Base-by-base conservation (phyloP, 2,888 invertebrate genomes). In the Lydus trimaculatus region DNA sequence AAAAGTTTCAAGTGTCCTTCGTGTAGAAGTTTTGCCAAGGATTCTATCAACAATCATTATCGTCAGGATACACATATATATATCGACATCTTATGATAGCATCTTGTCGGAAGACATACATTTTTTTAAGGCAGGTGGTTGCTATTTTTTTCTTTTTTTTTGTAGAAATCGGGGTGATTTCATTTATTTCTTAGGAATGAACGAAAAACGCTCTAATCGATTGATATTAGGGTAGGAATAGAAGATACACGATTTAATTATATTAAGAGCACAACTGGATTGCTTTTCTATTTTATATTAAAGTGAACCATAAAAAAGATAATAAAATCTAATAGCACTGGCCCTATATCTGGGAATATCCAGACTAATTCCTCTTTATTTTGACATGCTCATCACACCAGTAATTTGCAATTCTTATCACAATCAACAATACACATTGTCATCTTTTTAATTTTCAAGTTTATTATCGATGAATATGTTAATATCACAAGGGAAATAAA, bases 401-500 rank as follows among this genome's bases (percentile, higher is more conserved):
- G 2, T 0, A 48, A 48, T 48, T 48, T 48, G 17, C 48, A 48
- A 20, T 48, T 20, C 48, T 48, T 17, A 48, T 48, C 20, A 48
- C 48, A 48, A 48, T 48, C 20, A 48, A 48, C 20, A 48, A 48
- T 48, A 9, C 48, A 20, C 48, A 20, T 48, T 15, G 15, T 15
- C 36, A 1, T 36, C 15, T 36, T 36, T 36, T 36, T 36, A 15
- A 15, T 36, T 48, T 20, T 20, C n/a, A 48, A 48, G 20, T 48
- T 20, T 9, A 48, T 68, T 65, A 61, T 65, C 33, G 67, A 69
- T 70, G 65, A 63, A 73, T 72, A 62, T 66, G n/a, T 65, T 67
- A 76, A 76, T 73, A 71, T 74, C 73, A 73, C 74, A 15, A 43
- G 71, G 75, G 76, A 75, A 76, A 75, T 70, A 70, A 70, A 48